Conservation (phyloP, 92 coral and sea anemone genomes). For the Phenganax stokvisi region DNA sequence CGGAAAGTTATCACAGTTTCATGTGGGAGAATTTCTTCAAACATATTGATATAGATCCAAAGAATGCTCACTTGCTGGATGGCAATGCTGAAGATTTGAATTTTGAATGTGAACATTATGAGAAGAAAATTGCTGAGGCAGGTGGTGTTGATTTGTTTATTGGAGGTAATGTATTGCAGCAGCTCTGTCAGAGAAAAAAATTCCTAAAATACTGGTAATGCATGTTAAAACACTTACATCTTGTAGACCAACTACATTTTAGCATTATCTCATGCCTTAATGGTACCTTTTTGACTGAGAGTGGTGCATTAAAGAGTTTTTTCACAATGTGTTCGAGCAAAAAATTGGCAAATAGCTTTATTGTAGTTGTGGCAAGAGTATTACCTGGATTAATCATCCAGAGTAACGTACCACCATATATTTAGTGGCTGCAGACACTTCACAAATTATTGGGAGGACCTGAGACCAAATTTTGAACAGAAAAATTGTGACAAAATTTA, state of each 20-base stretch:
- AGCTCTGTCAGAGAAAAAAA: background rate
- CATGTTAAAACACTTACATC: slow-evolving; percentile 3
- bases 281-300: too few relatives aligned
- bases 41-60: slow-evolving; percentile 87
- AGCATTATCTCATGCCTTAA: too few relatives aligned
- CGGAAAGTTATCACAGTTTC: slow-evolving; percentile 93
- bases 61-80: slow-evolving; percentile 85
- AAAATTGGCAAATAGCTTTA: too few relatives aligned
- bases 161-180: slow-evolving; percentile 60
- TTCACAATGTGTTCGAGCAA: too few relatives aligned
- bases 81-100: slow-evolving; percentile 85
- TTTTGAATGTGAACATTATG: slow-evolving; percentile 72
- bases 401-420: too few relatives aligned
- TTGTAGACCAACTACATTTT: background rate
- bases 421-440: too few relatives aligned
- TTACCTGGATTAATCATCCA: too few relatives aligned
- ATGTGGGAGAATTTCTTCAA: slow-evolving; percentile 99
- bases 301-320: too few relatives aligned
- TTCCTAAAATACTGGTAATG: background rate
- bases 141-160: slow-evolving; percentile 88
- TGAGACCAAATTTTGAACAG: too few relatives aligned
- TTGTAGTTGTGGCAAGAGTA: too few relatives aligned
- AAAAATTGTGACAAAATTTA: too few relatives aligned
- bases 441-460: too few relatives aligned
- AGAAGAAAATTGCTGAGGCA: slow-evolving; percentile 62